Evolutionary conservation across 2,888 invertebrate genomes (phyloP).

Genomic region (Leuctra nigra): DNA sequence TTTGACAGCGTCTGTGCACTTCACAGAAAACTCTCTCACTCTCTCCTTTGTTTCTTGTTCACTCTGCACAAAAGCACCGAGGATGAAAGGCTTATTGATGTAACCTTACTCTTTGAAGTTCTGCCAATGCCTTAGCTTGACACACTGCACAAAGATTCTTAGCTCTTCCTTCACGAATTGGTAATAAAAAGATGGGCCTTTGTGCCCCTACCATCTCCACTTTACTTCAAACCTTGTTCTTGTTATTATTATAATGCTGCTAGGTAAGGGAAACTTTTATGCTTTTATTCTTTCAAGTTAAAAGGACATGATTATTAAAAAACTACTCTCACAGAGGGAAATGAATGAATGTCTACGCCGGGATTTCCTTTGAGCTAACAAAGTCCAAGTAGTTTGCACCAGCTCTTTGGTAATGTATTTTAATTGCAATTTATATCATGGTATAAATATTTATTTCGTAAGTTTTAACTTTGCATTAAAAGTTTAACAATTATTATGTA

Average conservation of each 20-base stretch:
- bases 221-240: slow-evolving; percentile 6
- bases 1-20: slow-evolving; percentile 25
- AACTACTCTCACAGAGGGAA: not conserved
- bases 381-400: not conserved
- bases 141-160: slow-evolving; percentile 27
- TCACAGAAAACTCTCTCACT: slow-evolving; percentile 20
- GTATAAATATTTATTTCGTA: not conserved
- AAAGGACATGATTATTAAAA: too few species aligned
- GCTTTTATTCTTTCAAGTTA: not conserved
- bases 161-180: slow-evolving; percentile 26
- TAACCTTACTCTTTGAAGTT: slow-evolving; percentile 29
- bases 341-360: too few species aligned
- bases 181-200: slow-evolving; percentile 27
- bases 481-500: too few species aligned
- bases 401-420: not conserved
- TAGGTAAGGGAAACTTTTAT: not conserved
- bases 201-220: slow-evolving; percentile 7
- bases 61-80: slow-evolving; percentile 27
- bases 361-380: not conserved
- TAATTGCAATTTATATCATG: not conserved
- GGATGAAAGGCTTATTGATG: slow-evolving; percentile 29
- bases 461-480: too few species aligned
- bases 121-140: slow-evolving; percentile 29
- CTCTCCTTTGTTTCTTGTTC: slow-evolving; percentile 28
- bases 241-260: not conserved